These are phyloP conservation scores for Ciona savignyi DNA, from an alignment of 23 tunicate genomes.

Conservation along the genomic window DNA sequence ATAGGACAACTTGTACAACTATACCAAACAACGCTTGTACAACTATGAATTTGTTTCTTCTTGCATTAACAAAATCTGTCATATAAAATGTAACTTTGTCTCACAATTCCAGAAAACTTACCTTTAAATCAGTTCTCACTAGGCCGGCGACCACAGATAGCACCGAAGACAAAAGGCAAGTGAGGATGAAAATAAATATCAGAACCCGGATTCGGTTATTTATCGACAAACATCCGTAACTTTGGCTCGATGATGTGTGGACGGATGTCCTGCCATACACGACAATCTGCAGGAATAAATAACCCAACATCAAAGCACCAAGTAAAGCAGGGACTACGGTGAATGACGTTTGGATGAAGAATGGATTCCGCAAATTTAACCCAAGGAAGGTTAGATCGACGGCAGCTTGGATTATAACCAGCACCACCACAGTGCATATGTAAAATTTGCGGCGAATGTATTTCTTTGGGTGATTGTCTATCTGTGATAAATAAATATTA, in stretches of 20 bases:
- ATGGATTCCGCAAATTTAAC: neutral
- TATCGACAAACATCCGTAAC: neutral
- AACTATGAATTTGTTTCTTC: too few relatives aligned
- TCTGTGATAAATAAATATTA: too few relatives aligned
- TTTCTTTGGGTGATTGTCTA: neutral
- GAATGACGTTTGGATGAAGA: neutral
- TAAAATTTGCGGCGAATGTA: neutral
- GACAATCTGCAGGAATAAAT: neutral
- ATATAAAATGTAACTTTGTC: neutral
- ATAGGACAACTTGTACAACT: too few relatives aligned
- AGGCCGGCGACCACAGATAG: neutral
- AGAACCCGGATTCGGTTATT: neutral
- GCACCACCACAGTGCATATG: neutral
- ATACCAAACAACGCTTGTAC: too few relatives aligned
- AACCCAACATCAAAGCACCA: neutral
- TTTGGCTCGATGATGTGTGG: neutral
- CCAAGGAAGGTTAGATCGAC: neutral
- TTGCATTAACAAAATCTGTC: too few relatives aligned
- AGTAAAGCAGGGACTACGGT: neutral
- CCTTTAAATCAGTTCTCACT: neutral
- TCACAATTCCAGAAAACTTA: neutral
- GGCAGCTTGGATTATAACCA: neutral
- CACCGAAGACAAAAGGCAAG: neutral
- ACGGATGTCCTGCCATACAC: neutral
- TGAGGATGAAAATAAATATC: neutral